Base-by-base conservation (phyloP, 1,140 invertebrate species). In the Drosophila ercepeae region DNA sequence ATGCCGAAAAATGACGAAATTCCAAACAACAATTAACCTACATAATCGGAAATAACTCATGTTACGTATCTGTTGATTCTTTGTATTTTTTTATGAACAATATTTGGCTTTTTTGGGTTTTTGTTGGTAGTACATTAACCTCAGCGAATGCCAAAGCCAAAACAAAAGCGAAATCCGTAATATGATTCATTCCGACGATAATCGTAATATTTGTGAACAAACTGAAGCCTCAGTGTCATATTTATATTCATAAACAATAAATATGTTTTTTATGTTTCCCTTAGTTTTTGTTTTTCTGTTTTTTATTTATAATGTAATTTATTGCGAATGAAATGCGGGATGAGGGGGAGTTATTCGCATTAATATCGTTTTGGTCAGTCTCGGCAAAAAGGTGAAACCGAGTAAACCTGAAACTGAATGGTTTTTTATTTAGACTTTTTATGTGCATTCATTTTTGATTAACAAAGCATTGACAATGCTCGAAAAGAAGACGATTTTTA, bases 141-240 rank as follows among this genome's bases (percentile, higher is more conserved):
- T 67, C 57, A 49, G 57, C 76, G 76, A 86, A 84, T 68, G 44
- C 23, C 67, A 48, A 73, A 69, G 81, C 57, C 79, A 81, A 86
- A 84, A 84, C 76, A 86, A 76, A 70, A 78, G 64, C 79, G 58
- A 86, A 86, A 86, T 73, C 63, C 55, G 54, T 75, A 79, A 86
- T 69, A 69, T 84, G 76, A 84, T 58, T 81, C 81, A 84, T 69
- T 16, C 71, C n/a, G 45, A 73, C 53, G 34, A 81, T 81, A 81
- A 71, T 69, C 64, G 67, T 55, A 32, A 71, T 54, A 77, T 73
- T 27, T 52, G 53, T 52, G 57, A 65, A 13, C 53, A 60, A 72
- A 61, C 52, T 14, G 64, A 60, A 63, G 61, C 61, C 60, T 68
- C 39, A 71, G 69, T 65, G 72, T 76, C 57, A 73, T 75, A 63